phyloP scores from a whole-genome alignment of 2,888 invertebrate genomes.

The Muschampia plurimacula region DNA sequence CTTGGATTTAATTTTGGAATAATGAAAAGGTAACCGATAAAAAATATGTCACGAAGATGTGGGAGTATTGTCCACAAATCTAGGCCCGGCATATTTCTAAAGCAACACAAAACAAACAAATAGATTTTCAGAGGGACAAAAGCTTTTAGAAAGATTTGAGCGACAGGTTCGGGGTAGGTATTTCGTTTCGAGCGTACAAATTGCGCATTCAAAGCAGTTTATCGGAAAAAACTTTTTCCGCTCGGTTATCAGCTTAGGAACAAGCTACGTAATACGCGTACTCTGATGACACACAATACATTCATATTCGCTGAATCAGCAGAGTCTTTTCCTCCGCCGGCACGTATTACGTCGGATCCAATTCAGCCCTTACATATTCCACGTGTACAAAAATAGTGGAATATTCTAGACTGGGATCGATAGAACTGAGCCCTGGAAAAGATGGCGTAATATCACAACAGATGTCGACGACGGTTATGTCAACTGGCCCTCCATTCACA shows the following conservation, averaged over 20 bases:
- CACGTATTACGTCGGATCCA: conserved; percentile 61
- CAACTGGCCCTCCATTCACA: conserved; percentile 81
- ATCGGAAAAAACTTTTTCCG: conserved; percentile 36
- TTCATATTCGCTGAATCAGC: conserved; percentile 50
- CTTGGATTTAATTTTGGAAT: too few relatives aligned
- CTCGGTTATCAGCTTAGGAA: conserved; percentile 25
- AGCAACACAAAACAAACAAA: background rate
- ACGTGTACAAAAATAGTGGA: conserved; percentile 73
- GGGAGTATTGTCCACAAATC: background rate
- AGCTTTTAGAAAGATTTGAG: conserved; percentile 14
- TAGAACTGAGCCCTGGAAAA: conserved; percentile 62
- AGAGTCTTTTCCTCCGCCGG: conserved; percentile 43
- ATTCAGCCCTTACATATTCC: conserved; percentile 67
- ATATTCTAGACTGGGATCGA: conserved; percentile 65
- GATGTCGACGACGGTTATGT: conserved; percentile 83
- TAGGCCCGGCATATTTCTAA: background rate
- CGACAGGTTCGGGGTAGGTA: conserved; percentile 10
- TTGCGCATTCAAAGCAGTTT: conserved; percentile 42
- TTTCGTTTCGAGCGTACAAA: conserved; percentile 9
- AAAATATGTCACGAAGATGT: too few relatives aligned
- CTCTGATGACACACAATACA: conserved; percentile 50
- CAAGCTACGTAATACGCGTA: conserved; percentile 43
- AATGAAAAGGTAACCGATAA: too few relatives aligned
- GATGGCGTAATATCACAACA: conserved; percentile 83
- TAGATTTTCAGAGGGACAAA: background rate